phyloP scores from a whole-genome alignment of 1,140 invertebrate genomes.

The Calliphora vicina region DNA sequence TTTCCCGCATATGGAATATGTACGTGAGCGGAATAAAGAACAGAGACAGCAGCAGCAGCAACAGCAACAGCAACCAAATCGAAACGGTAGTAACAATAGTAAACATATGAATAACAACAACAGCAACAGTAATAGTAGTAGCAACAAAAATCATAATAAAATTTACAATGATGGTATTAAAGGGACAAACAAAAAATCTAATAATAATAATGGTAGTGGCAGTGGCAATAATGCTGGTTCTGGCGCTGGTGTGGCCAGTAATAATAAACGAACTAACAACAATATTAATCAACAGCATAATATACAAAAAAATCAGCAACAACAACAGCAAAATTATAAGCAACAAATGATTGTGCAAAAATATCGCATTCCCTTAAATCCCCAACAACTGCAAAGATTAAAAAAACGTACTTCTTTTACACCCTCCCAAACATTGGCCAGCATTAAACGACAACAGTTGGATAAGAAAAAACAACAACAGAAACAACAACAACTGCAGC shows the following conservation, averaged over 20 bases:
- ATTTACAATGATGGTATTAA: slow-evolving; percentile 37
- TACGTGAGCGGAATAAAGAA: slow-evolving; percentile 59
- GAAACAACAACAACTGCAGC: slow-evolving; percentile 37
- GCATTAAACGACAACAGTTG: slow-evolving; percentile 49
- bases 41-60: background rate
- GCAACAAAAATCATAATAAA: slow-evolving; percentile 28
- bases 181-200: slow-evolving; percentile 38
- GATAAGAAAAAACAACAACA: slow-evolving; percentile 35
- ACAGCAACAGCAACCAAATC: slow-evolving; percentile 18
- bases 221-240: slow-evolving; percentile 40
- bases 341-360: slow-evolving; percentile 30
- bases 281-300: slow-evolving; percentile 38
- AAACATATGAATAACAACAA: slow-evolving; percentile 28
- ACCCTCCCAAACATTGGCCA: slow-evolving; percentile 58
- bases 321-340: slow-evolving; percentile 43
- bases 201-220: slow-evolving; percentile 20
- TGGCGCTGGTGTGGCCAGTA: slow-evolving; percentile 36
- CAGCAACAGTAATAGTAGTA: background rate
- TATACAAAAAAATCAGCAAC: slow-evolving; percentile 44
- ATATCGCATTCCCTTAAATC: slow-evolving; percentile 44
- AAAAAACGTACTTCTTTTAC: slow-evolving; percentile 62
- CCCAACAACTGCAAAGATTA: slow-evolving; percentile 56
- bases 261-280: slow-evolving; percentile 53
- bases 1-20: slow-evolving; percentile 63
- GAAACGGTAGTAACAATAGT: slow-evolving; percentile 7